Evolutionary conservation across 2,888 invertebrate genomes (phyloP), one percentile per base, ranked within the genome.

Genomic region (Drepana falcataria): DNA sequence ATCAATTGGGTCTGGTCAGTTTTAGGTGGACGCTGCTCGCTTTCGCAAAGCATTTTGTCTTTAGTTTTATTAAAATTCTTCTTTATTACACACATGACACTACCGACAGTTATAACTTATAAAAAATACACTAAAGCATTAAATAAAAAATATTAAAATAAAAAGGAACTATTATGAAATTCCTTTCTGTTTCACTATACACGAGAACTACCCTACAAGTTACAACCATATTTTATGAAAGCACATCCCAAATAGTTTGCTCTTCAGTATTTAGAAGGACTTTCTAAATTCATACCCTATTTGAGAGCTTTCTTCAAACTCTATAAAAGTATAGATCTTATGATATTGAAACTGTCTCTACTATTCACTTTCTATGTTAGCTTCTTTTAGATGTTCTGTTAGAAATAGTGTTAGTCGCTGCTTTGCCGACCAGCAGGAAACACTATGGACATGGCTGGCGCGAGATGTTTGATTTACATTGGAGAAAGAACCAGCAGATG

Each of bases 1-100:
- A 88, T 83, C 80, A 79, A 82, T 81, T 86, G 87, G 87, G 81
- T 87, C 88, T 87, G 86, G 84, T 82, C 85, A 78, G 75, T 83
- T 83, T 83, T 87, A 88, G 88, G 87, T 85, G 87, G 88, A 85
- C 83, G 83, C 86, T 89, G 85, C 85, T 88, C 85, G 90, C 90
- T 91, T 87, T 84, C 85, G 88, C 88, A 85, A 87, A 88, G 87
- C 88, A 87, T 89, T 87, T 84, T 86, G 75, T 79, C 78, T 78
- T 73, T 80, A 77, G 67, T 73, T 73, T 75, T 76, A 74, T 71
- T 70, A 65, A 55, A 9, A 44, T 64, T 63, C 77, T 68, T 68
- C 63, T 71, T 64, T 62, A 64, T 72, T 71, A 71, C 72, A 80
- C 77, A 74, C 73, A 77, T 71, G 72, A 75, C 71, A 63, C 53